A percentile compares a stretch with the other conserved stretches of the same genome.
phyloP scores from a whole-genome alignment of 2,797 vertebrate species.

The Micrastur ruficollis region DNA sequence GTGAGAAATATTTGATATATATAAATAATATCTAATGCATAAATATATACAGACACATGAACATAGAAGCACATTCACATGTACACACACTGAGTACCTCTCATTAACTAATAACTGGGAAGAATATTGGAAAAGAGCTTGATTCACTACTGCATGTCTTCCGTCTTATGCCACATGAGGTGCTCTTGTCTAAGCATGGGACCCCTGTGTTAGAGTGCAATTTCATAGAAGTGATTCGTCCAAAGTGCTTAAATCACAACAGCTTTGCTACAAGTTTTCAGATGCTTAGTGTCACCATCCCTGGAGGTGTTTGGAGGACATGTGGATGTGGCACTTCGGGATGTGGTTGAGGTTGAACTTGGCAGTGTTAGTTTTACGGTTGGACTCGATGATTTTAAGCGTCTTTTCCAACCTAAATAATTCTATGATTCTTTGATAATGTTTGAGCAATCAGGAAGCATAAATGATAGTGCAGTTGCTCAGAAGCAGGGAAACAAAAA shows the following conservation, averaged over 20 bases:
- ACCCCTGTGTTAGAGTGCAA: not conserved
- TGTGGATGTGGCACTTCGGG: too few relatives aligned
- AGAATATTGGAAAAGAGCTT: not conserved
- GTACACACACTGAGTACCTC: not conserved
- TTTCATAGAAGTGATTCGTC: not conserved
- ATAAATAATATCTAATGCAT: not conserved
- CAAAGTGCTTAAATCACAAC: not conserved
- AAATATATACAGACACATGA: not conserved
- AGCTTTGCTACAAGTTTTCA: not conserved
- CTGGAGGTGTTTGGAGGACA: too few relatives aligned
- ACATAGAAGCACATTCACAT: not conserved
- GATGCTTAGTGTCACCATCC: too few relatives aligned
- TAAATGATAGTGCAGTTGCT: not conserved
- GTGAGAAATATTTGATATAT: not conserved
- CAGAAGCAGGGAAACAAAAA: not conserved
- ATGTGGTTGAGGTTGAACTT: too few relatives aligned
- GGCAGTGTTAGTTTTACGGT: too few relatives aligned
- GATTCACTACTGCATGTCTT: not conserved
- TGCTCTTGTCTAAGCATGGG: not conserved
- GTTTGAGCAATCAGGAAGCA: not conserved
- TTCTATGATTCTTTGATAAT: not conserved
- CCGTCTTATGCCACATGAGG: fast-evolving
- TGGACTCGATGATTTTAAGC: too few relatives aligned
- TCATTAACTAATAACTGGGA: not conserved
- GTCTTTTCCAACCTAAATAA: too few relatives aligned